Base-by-base conservation (phyloP, 2,113 vertebrate species). In the Larimichthys polyactis region DNA sequence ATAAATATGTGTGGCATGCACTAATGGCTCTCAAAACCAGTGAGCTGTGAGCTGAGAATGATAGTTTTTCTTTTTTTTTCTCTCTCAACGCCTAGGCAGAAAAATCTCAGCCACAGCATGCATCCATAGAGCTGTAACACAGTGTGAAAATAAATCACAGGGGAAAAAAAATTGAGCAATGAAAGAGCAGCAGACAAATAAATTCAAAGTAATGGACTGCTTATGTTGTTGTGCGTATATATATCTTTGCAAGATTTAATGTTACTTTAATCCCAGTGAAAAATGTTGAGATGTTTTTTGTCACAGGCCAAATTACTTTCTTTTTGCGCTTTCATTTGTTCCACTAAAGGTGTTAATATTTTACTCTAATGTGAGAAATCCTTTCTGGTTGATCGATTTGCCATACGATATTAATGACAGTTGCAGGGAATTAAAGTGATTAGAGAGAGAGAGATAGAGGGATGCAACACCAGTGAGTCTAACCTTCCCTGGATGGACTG, bases 1-100 rank as follows among this genome's bases (percentile, higher is more conserved):
- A 87, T 85, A 83, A 87, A 91, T 90, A 84, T 90, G 79, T 78
- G 81, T 79, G 64, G 55, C 79, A 72, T 74, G 75, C 69, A 78
- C 71, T 85, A 85, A 88, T 75, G 80, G 63, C 57, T 90, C 68
- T 77, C 70, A 44, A 78, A 85, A 85, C 54, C 73, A 27, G 52
- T 1, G 66, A 0, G 7, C 84, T 77, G 78, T n/a, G 65, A 82
- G 75, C 79, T 74, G 55, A 87, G 55, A 71, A 76, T 66, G 64
- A 70, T 65, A 29, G 67, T 81, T 40, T 40, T 40, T 40, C 2
- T 40, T 40, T 40, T 2, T 36, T 36, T 36, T 36, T 32, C 5
- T 71, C 58, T 66, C 43, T 76, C 43, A 59, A 66, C 59, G 64
- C 70, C 46, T 65, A 78, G 69, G 77, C 46, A 77, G 72, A 84